Conservation (phyloP, 2,113 vertebrate genomes). For the Brienomyrus brachyistius region DNA sequence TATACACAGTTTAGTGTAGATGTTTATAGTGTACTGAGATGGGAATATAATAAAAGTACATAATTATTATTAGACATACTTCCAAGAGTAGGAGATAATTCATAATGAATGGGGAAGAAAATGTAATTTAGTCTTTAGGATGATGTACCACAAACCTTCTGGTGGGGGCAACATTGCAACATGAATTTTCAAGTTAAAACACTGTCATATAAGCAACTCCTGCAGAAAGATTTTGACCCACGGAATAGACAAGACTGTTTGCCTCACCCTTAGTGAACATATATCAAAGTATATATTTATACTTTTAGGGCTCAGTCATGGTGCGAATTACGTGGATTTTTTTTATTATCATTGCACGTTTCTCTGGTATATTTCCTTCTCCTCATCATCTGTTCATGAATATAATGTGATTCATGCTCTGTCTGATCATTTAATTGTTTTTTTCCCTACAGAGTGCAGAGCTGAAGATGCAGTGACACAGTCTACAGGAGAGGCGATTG, state of each 20-base stretch:
- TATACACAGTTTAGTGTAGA: no score
- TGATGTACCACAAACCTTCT: neutral
- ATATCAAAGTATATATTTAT: neutral
- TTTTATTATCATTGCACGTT: neutral
- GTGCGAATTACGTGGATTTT: neutral
- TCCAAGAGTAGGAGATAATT: no score
- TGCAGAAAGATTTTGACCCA: neutral
- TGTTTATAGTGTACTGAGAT: no score
- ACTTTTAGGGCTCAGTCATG: neutral
- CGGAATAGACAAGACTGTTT: neutral
- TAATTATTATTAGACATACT: no score
- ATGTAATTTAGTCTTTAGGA: neutral
- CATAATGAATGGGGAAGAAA: neutral
- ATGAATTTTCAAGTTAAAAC: neutral
- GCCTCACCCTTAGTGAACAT: neutral
- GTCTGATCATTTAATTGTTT: neutral
- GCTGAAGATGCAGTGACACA: conserved; percentile 5
- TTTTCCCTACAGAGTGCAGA: neutral
- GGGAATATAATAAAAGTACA: no score
- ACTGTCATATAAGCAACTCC: neutral
- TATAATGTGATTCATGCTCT: neutral
- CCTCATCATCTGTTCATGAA: neutral
- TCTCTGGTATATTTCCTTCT: neutral
- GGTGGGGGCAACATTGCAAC: neutral
- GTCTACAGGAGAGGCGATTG: neutral